Conservation (phyloP, 2,797 vertebrate genomes). For the Hylomyscus alleni region DNA sequence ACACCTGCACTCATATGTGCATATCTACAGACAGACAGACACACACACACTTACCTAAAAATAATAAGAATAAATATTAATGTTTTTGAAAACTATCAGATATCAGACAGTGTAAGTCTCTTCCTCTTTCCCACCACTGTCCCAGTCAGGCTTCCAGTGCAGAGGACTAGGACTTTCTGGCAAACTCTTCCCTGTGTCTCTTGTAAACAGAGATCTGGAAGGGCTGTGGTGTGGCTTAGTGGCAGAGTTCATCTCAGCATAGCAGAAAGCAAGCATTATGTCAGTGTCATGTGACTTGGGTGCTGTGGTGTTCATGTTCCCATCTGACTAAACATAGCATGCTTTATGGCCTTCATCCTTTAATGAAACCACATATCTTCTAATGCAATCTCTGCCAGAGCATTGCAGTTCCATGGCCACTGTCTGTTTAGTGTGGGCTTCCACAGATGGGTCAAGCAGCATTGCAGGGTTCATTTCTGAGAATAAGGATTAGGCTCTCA, state of each 20-base stretch:
- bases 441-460: background rate
- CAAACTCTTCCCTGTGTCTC: background rate
- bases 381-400: background rate
- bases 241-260: background rate
- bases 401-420: background rate
- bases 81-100: background rate
- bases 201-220: background rate
- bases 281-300: background rate
- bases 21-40: background rate
- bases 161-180: background rate
- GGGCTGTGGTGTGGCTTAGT: background rate
- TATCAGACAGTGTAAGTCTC: background rate
- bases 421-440: background rate
- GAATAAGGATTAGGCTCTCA: background rate
- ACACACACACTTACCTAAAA: background rate
- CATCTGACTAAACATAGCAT: background rate
- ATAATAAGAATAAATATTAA: background rate
- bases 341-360: background rate
- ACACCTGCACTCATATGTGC: background rate
- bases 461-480: background rate
- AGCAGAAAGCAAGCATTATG: background rate
- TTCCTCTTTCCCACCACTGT: background rate
- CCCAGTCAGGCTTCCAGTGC: background rate
- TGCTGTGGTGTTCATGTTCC: background rate
- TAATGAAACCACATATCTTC: background rate